phyloP scores from a whole-genome alignment of 1,140 invertebrate species.

The Temnothorax curvispinosus region DNA sequence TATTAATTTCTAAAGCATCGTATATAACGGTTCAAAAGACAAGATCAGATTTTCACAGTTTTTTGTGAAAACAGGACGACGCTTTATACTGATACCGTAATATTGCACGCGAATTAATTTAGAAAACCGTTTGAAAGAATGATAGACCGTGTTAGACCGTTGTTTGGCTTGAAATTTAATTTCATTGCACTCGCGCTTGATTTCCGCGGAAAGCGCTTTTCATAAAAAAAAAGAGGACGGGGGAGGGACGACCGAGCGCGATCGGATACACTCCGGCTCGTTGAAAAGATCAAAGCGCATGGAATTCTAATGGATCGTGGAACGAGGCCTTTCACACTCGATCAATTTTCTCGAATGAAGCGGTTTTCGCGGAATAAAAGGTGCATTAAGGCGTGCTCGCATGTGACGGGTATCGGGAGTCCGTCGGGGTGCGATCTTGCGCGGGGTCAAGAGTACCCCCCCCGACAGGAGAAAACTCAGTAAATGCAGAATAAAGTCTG shows the following conservation, averaged over 20 bases:
- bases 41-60: background rate
- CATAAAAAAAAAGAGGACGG: conserved; percentile 5
- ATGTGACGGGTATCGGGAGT: conserved; percentile 63
- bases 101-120: conserved; percentile 31
- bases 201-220: conserved; percentile 58
- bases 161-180: conserved; percentile 24
- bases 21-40: background rate
- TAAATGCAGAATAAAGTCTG: conserved; percentile 6
- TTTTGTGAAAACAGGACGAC: background rate
- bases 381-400: conserved; percentile 79
- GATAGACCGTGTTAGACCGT: background rate
- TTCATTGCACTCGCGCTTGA: conserved; percentile 60
- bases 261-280: conserved; percentile 73
- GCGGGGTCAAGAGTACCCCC: conserved; percentile 46
- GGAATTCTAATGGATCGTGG: conserved; percentile 74
- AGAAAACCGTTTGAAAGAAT: conserved; percentile 16
- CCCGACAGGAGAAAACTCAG: conserved; percentile 39
- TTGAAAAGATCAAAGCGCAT: conserved; percentile 80
- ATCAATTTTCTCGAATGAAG: conserved; percentile 80
- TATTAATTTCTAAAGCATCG: background rate
- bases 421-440: conserved; percentile 27
- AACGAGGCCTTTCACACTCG: conserved; percentile 79
- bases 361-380: conserved; percentile 81
- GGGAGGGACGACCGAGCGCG: conserved; percentile 31
- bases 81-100: conserved; percentile 6